A percentile compares a stretch with the other conserved stretches of the same genome.
Evolutionary conservation across 2,797 vertebrate genomes (phyloP).

Genomic region (Tauraco hartlaubi): DNA sequence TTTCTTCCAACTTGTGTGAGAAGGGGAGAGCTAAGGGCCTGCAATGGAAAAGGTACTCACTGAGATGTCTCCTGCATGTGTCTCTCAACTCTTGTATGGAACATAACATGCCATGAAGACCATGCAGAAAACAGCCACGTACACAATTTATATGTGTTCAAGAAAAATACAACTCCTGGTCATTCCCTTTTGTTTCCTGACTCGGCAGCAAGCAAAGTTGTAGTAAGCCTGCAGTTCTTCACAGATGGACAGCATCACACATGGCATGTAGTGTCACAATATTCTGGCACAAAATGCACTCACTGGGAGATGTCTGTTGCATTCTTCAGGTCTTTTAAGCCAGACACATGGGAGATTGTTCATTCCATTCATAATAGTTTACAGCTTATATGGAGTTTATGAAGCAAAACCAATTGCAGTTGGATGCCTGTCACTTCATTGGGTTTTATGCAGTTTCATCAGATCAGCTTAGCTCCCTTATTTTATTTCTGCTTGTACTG

Average conservation of each 20-base stretch:
- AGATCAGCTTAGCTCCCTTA: background rate
- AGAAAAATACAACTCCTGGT: no score
- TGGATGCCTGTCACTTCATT: background rate
- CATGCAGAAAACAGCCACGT: no score
- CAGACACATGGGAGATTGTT: background rate
- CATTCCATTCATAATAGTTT: background rate
- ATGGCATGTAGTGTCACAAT: accelerated
- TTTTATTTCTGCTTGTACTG: background rate
- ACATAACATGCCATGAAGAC: no score
- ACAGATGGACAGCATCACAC: background rate
- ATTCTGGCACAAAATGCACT: background rate
- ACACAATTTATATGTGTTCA: no score
- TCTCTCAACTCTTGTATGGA: no score
- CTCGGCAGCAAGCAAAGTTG: background rate
- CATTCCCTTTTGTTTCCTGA: background rate
- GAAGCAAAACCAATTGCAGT: slow-evolving; percentile 1
- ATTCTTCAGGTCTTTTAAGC: background rate
- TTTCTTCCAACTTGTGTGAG: no score
- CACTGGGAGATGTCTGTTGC: background rate
- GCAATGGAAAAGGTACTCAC: no score
- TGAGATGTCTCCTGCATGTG: no score
- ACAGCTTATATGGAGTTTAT: slow-evolving; percentile 7
- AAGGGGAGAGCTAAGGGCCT: no score
- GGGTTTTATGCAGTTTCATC: background rate
- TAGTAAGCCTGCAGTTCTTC: background rate